Conservation (phyloP, 2,113 vertebrate species). For the Leptobrachium ailaonicum region DNA sequence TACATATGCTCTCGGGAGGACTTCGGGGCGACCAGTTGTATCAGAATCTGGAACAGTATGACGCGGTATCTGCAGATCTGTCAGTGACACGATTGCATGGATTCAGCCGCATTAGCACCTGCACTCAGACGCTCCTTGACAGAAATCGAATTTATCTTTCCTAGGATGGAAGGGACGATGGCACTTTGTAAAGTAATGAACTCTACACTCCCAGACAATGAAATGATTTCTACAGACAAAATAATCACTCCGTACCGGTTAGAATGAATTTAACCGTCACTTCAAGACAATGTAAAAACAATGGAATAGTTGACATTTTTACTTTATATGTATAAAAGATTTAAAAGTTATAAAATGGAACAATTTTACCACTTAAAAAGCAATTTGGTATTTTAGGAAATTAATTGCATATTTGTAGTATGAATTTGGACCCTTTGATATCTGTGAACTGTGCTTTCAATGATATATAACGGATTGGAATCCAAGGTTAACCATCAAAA, state of each 20-base stretch:
- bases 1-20: too few species aligned
- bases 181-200: neutral
- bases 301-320: constrained; percentile 26
- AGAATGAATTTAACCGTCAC: constrained; percentile 35
- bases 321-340: neutral
- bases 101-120: neutral
- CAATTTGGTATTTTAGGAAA: neutral
- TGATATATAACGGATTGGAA: too few species aligned
- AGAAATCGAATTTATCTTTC: constrained; percentile 15
- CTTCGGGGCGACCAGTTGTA: too few species aligned
- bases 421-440: too few species aligned
- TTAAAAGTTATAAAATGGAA: neutral
- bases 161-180: neutral
- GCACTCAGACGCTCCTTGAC: neutral
- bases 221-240: constrained; percentile 15
- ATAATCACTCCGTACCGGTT: constrained; percentile 9
- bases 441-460: too few species aligned
- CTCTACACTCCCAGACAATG: constrained; percentile 2
- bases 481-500: too few species aligned
- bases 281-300: constrained; percentile 29
- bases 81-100: neutral
- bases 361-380: neutral
- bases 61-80: neutral
- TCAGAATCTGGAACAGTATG: neutral
- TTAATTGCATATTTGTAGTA: neutral